Base-by-base conservation (phyloP, 2,797 vertebrate species). In the Hozukius guyotensis region DNA sequence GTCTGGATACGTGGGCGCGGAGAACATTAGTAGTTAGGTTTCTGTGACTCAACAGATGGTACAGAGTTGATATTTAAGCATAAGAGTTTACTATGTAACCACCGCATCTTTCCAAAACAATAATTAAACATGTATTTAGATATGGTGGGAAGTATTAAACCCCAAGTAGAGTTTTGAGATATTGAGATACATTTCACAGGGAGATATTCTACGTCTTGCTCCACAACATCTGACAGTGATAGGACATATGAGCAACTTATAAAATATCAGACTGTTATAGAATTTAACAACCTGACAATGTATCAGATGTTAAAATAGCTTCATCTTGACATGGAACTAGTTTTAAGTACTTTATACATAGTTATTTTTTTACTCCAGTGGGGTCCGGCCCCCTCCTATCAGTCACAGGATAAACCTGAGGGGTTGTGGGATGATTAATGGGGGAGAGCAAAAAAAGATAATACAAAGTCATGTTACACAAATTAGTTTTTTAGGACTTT, bases 11-110 rank as follows among this genome's bases (percentile, higher is more conserved):
- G 79, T 85, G 87, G 88, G 79, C 82, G 67, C 1, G 84, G 90
- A 87, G 79, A 81, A 92, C 85, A 88, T 93, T 90, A 78, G 87
- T 90, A 92, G 87, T 93, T 92, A 80, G 83, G 88, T 81, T 89
- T 88, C 27, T 87, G 72, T 92, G 92, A 94, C 88, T 91, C 90
- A 94, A 75, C 87, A 80, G 32, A 85, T 86, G 89, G 75, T 75
- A 8, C 70, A 59, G 64, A 83, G 31, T 18, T 42, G 61, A 81
- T 71, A 69, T 88, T 83, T 79, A 70, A 78, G 72, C 72, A 72
- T 8, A 86, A 76, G 56, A 67, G 69, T 88, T 78, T 61, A 80
- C 72, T 46, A 56, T 77, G 80, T 75, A 59, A 85, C 82, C 68
- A 68, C 65, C 68, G 29, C 77, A 78, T 66, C 66, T 71, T 68